Percentiles rank a stretch among this genome's conserved stretches.
These are phyloP conservation scores for Parnassius mnemosyne DNA, from an alignment of 2,888 invertebrate species.

Conservation along the genomic window DNA sequence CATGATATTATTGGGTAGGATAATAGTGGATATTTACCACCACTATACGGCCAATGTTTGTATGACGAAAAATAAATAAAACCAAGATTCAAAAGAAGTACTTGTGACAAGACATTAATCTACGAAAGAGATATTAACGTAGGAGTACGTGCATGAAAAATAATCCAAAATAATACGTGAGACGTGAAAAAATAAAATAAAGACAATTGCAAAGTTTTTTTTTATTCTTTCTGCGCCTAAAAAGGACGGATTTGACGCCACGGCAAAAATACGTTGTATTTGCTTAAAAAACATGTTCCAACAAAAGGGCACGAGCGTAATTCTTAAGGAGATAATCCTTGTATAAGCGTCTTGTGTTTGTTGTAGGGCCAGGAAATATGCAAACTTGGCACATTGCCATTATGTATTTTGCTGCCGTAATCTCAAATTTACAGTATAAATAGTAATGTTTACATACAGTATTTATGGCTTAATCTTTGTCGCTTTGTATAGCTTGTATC, in stretches of 20 bases:
- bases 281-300: conserved; percentile 40
- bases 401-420: no score
- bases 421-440: no score
- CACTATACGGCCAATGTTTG: no score
- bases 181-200: conserved; percentile 20
- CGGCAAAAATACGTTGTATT: conserved; percentile 15
- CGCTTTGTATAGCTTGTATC: no score
- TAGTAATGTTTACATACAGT: no score
- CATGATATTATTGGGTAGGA: no score
- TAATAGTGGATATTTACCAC: no score
- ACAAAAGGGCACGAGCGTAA: conserved; percentile 52
- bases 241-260: conserved; percentile 10
- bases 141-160: background rate
- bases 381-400: conserved; percentile 16
- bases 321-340: conserved; percentile 72
- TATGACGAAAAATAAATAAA: no score
- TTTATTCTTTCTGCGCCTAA: conserved; percentile 1
- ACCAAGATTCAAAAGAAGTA: no score
- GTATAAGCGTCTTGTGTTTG: conserved; percentile 65
- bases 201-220: conserved; percentile 8
- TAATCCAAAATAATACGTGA: conserved; percentile 17
- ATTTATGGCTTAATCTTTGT: no score
- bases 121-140: conserved; percentile 25
- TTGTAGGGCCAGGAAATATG: conserved; percentile 45
- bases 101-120: conserved; percentile 2